A percentile compares a stretch with the other conserved stretches of the same genome.
Conservation (phyloP, 30 jellyfish, hydroid and myxozoan species). For the Sanderia malayensis region DNA sequence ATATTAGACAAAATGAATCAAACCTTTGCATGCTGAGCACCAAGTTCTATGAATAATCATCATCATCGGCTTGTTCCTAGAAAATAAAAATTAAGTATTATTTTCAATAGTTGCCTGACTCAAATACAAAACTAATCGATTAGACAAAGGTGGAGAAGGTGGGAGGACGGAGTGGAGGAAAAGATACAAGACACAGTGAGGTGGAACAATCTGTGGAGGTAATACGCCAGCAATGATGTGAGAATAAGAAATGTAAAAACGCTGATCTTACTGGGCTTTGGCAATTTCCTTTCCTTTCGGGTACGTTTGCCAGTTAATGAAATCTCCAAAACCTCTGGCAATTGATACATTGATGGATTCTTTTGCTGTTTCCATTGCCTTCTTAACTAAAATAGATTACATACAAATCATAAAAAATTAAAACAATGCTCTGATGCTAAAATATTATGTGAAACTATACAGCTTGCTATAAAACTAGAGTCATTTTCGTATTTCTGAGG, state of each 20-base stretch:
- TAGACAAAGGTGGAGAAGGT: too few relatives aligned
- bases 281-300: conserved; percentile 86
- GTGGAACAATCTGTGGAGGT: too few relatives aligned
- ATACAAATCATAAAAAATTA: background rate
- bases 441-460: too few relatives aligned
- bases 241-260: too few relatives aligned
- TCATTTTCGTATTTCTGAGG: too few relatives aligned
- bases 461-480: too few relatives aligned
- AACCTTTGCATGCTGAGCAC: conserved; percentile 98
- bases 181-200: too few relatives aligned
- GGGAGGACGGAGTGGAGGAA: too few relatives aligned
- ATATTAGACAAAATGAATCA: too few relatives aligned
- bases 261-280: conserved; percentile 75
- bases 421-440: too few relatives aligned
- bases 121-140: background rate
- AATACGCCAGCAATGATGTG: too few relatives aligned
- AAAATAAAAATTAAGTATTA: background rate
- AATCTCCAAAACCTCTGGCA: conserved; percentile 92
- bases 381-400: conserved; percentile 46
- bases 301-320: conserved; percentile 78
- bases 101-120: too few relatives aligned
- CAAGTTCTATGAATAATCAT: conserved; percentile 84
- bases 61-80: conserved; percentile 81
- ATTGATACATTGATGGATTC: conserved; percentile 67
- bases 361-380: conserved; percentile 76